Percentiles rank a stretch among this genome's conserved stretches.
These are phyloP conservation scores for Zoroaster sp. DNA, from an alignment of 53 echinoderm and acorn worm species.

Conservation along the genomic window DNA sequence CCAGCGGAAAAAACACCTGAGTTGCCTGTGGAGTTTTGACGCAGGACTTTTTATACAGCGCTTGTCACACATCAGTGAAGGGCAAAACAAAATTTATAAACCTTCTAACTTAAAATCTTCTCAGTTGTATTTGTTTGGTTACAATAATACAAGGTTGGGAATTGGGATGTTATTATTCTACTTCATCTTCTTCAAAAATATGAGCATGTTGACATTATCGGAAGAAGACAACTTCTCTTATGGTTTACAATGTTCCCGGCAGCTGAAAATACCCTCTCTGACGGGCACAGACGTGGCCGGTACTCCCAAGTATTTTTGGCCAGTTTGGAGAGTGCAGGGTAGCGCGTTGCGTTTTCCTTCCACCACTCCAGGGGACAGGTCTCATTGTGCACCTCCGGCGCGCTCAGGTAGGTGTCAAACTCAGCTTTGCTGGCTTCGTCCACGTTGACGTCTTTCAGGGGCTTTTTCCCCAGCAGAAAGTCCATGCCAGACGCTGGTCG, in stretches of 20 bases:
- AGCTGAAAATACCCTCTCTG: slow-evolving; percentile 39
- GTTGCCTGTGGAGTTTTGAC: too few relatives aligned
- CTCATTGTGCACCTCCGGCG: neutral
- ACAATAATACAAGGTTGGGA: too few relatives aligned
- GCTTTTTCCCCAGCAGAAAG: neutral
- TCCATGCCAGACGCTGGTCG: neutral
- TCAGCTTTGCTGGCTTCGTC: neutral
- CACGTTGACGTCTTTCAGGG: neutral
- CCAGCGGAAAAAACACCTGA: too few relatives aligned
- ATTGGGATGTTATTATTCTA: too few relatives aligned
- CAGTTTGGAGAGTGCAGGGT: neutral
- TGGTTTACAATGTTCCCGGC: slow-evolving; percentile 43
- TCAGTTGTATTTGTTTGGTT: too few relatives aligned
- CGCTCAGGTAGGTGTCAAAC: neutral
- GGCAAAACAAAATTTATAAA: too few relatives aligned
- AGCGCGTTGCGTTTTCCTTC: neutral
- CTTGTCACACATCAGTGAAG: too few relatives aligned
- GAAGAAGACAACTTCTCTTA: slow-evolving; percentile 7
- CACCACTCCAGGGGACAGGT: slow-evolving; percentile 30
- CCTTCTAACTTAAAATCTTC: too few relatives aligned
- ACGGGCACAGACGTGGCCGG: slow-evolving; percentile 57
- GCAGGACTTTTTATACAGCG: too few relatives aligned
- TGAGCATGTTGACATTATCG: slow-evolving; percentile 52
- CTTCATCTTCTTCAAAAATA: slow-evolving; percentile 29
- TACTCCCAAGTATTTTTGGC: neutral